phyloP scores from a whole-genome alignment of 2,797 vertebrate species.

The Erpetoichthys calabaricus region DNA sequence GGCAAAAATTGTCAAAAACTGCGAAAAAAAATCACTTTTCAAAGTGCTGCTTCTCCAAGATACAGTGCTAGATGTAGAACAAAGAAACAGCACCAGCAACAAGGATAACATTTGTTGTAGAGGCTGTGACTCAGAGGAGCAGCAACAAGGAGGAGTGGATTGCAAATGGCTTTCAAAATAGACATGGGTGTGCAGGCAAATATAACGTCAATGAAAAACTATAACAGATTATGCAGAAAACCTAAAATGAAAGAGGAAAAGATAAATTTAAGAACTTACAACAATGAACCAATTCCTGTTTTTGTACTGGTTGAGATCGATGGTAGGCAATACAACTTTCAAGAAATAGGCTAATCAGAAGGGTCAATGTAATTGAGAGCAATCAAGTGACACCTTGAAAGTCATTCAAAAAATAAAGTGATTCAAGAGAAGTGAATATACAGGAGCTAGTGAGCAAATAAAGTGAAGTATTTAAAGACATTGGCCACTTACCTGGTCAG shows the following conservation, averaged over 20 bases:
- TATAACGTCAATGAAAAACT: no score
- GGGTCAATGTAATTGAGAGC: conserved; percentile 10
- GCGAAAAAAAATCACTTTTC: conserved; percentile 1
- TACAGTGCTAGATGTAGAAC: no score
- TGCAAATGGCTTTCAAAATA: no score
- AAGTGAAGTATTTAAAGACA: conserved; percentile 6
- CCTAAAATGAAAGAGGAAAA: conserved; percentile 7
- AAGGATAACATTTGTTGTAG: no score
- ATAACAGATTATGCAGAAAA: no score
- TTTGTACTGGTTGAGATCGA: no score
- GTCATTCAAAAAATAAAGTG: neutral
- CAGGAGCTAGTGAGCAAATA: conserved; percentile 6
- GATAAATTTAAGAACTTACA: conserved; percentile 10
- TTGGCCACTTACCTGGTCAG: conserved; percentile 4
- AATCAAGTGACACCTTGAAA: neutral
- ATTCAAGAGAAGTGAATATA: neutral
- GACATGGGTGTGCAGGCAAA: no score
- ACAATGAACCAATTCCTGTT: no score
- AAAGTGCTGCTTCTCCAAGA: conserved; percentile 7
- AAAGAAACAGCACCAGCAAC: no score
- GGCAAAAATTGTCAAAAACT: conserved; percentile 12
- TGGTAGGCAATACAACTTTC: conserved; percentile 6
- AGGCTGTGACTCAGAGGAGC: no score
- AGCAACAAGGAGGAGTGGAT: no score
- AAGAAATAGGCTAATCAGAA: neutral